Evolutionary conservation across 2,888 invertebrate genomes (phyloP), one percentile per base, ranked within the genome.

Genomic region (Clostera curtula): DNA sequence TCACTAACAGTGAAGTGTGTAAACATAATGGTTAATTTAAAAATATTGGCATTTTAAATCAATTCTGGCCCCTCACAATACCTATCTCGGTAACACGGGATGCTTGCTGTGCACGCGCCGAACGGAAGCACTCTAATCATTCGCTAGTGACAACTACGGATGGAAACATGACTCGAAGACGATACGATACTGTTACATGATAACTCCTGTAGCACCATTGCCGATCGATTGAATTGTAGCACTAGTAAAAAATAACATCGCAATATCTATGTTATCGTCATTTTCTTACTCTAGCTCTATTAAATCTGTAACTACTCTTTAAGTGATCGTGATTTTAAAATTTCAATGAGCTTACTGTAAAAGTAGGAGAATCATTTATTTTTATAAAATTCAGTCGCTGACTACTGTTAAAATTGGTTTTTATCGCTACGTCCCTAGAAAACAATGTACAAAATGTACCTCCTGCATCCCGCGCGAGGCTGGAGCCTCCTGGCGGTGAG

Each of bases 321-420:
- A 49, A 59, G 58, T 57, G n/a, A n/a, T 57, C 54, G 67, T 67
- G 67, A 74, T 43, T 67, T 64, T 70, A 48, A 60, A 69, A 63
- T n/a, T n/a, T n/a, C n/a, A n/a, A 70, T 71, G 69, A 69, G 67
- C 64, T 70, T 72, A 75, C 60, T 62, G 61, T 75, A 70, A 69
- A 69, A 73, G 67, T 72, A 69, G 60, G 66, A 65, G 66, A 71
- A 55, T 67, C 61, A 55, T 50, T n/a, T n/a, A n/a, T n/a, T 49
- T 65, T 76, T 80, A 79, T 69, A 80, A 82, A 80, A 77, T 79
- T 83, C 82, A 80, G 82, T 83, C 83, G 70, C 76, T 56, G 70
- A 67, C 83, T 82, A 80, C 74, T 71, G 65, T 50, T 72, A 70
- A 77, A 72, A 69, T 72, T 60, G 61, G 65, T 72, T 68, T n/a